Conservation (phyloP, 2,113 vertebrate species). For the Isurus oxyrinchus region DNA sequence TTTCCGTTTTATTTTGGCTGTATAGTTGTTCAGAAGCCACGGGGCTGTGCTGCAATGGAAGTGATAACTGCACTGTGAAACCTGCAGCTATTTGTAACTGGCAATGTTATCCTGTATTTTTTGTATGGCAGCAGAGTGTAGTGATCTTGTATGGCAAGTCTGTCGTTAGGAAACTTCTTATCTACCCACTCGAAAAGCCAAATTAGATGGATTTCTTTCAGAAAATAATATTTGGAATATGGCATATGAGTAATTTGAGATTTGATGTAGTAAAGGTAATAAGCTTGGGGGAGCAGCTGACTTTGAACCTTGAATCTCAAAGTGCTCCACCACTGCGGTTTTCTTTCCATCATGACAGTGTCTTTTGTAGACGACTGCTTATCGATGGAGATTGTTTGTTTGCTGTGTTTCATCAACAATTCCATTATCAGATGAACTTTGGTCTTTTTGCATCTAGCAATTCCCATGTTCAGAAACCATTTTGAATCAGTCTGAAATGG, state of each 20-base stretch:
- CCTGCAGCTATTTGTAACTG: not conserved
- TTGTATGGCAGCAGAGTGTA: not conserved
- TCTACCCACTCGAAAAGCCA: not conserved
- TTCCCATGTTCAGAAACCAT: not conserved
- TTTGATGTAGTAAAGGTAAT: not conserved
- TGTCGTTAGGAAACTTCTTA: not conserved
- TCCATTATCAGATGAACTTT: not conserved
- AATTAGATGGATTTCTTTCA: not conserved
- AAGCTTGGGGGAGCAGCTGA: not conserved
- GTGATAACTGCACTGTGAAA: not conserved
- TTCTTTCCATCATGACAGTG: not conserved
- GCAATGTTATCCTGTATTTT: not conserved
- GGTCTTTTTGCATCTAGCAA: not conserved
- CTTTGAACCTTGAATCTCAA: not conserved
- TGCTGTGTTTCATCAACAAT: not conserved
- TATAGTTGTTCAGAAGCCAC: not conserved
- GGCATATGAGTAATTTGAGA: not conserved
- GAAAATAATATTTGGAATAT: not conserved
- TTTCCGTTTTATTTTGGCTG: not conserved
- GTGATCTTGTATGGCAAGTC: not conserved
- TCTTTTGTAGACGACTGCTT: not conserved
- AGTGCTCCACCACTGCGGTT: not conserved
- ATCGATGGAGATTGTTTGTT: not conserved
- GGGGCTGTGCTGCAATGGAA: not conserved
- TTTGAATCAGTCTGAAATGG: not conserved